These are phyloP conservation scores for Otocyon megalotis DNA, from an alignment of 2,113 vertebrate species.

Conservation along the genomic window DNA sequence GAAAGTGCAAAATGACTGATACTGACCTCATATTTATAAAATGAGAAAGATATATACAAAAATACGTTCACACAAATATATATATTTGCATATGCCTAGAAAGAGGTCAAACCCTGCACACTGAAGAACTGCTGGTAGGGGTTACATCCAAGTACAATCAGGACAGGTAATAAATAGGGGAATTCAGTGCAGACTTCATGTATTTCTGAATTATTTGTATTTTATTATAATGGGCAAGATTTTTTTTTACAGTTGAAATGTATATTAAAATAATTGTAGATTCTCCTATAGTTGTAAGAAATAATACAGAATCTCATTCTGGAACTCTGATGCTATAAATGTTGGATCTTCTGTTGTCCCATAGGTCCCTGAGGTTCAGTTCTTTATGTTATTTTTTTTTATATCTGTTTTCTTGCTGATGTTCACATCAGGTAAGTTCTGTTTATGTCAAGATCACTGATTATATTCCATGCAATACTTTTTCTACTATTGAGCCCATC, in stretches of 20 bases:
- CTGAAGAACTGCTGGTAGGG: background rate
- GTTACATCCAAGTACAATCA: background rate
- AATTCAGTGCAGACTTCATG: background rate
- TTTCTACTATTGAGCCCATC: background rate
- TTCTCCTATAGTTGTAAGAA: background rate
- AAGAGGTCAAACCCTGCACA: background rate
- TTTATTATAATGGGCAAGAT: background rate
- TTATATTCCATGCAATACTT: background rate
- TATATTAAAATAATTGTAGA: constrained; percentile 5
- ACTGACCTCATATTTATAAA: background rate
- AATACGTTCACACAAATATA: background rate
- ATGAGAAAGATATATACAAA: background rate
- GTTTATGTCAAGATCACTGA: background rate
- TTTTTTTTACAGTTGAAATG: background rate
- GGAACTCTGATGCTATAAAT: background rate
- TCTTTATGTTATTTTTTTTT: background rate
- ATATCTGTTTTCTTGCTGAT: background rate
- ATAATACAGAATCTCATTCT: background rate
- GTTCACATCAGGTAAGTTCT: background rate
- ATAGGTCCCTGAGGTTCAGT: background rate
- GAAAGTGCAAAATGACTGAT: background rate
- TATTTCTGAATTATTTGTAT: constrained; percentile 27
- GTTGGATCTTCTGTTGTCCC: background rate
- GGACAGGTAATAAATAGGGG: background rate
- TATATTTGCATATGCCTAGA: background rate